Evolutionary conservation across 2,797 vertebrate genomes (phyloP), one percentile per base, ranked within the genome.

Genomic region (Acrocephalus scirpaceus): DNA sequence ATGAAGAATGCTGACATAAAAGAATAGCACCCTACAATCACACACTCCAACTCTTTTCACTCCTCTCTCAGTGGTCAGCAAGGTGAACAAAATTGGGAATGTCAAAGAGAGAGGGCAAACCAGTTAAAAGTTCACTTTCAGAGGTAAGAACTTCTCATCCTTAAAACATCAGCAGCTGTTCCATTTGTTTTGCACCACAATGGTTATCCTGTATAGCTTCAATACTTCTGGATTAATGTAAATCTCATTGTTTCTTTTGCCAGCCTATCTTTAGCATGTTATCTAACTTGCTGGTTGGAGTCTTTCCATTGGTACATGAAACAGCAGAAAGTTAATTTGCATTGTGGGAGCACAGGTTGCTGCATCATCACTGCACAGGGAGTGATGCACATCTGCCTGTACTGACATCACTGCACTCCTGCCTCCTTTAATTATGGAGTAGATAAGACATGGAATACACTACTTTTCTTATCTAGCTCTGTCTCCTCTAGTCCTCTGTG

Each of bases 1-100:
- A 86, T 69, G 86, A 95, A 91, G 91, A 96, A 77, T 76, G 73
- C 89, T 95, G 94, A 94, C 90, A 92, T 85, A 74, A 96, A 95
- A 76, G 80, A 78, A 64, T 82, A 85, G 80, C 40, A 67, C 60
- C 57, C 67, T 92, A 74, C 56, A 65, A 45, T 76, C 79, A 83
- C 82, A 90, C 32, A 81, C 73, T 82, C 40, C 42, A 80, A 73
- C 30, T 71, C 38, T 93, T 69, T 71, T 81, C 66, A 60, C 23
- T 88, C 44, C 25, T 92, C 29, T 80, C 32, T 80, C 1, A 0
- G 66, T 89, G 91, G 88, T 84, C 92, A 94, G 73, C 66, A 88
- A 90, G 92, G 61, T 86, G 65, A 96, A 72, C n/a, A 87, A 71
- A 88, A 85, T 22, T 29, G 15, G 30, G 16, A 92, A 79, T 84